phyloP scores from a whole-genome alignment of 2,113 vertebrate species.

The Trochalopteron elliotii region DNA sequence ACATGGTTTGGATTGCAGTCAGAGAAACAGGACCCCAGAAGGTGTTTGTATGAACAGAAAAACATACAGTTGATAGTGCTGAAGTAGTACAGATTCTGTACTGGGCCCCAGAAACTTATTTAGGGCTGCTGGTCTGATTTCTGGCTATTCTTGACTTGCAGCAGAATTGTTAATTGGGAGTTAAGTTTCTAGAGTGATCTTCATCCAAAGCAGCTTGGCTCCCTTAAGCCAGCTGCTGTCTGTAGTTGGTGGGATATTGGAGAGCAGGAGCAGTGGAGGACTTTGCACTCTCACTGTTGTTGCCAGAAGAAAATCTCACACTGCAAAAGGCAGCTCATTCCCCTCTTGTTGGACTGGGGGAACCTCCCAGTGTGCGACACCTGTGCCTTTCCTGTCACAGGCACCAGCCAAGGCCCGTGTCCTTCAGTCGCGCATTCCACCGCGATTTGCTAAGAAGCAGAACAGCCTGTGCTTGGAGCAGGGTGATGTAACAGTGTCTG shows the following conservation, averaged over 20 bases:
- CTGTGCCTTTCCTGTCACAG: constrained; percentile 55
- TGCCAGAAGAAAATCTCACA: not conserved
- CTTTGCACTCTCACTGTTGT: not conserved
- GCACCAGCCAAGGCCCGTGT: constrained; percentile 84
- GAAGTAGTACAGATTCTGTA: not conserved
- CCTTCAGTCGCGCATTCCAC: constrained; percentile 91
- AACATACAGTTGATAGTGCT: not conserved
- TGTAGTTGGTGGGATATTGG: not conserved
- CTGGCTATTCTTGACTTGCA: not conserved
- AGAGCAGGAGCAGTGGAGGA: not conserved
- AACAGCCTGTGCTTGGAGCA: constrained; percentile 87
- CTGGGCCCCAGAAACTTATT: not conserved
- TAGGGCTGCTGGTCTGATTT: not conserved
- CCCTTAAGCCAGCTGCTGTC: not conserved
- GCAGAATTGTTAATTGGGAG: not conserved
- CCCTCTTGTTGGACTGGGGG: not conserved
- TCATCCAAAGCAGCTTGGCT: not conserved
- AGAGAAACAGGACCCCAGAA: not conserved
- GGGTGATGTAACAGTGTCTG: constrained; percentile 81
- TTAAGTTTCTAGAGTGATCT: not conserved
- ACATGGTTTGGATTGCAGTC: not conserved
- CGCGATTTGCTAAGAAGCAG: constrained; percentile 98
- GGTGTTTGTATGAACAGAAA: not conserved
- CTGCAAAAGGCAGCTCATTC: not conserved
- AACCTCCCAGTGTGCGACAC: not conserved